phyloP scores from a whole-genome alignment of 2,797 vertebrate species.

The Enteromius thamalakanensis region DNA sequence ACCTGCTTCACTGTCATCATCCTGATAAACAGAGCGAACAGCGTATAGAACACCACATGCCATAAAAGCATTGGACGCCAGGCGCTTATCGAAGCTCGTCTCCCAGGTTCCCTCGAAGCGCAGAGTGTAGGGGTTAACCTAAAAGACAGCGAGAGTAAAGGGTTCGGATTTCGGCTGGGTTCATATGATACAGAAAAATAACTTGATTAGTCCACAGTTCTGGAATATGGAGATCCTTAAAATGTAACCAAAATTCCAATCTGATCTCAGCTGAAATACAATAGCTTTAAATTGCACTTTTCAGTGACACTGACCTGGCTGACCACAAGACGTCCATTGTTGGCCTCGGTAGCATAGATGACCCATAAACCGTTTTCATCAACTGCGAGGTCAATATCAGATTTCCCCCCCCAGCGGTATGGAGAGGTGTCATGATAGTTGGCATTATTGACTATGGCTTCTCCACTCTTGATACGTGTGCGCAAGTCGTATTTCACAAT shows the following conservation, averaged over 20 bases:
- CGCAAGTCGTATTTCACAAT: conserved; percentile 93
- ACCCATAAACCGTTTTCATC: conserved; percentile 96
- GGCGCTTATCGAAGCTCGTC: conserved; percentile 91
- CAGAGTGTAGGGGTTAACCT: conserved; percentile 93
- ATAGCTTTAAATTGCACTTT: conserved; percentile 12
- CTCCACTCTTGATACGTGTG: conserved; percentile 94
- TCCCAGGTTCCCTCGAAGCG: conserved; percentile 96
- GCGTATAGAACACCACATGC: conserved; percentile 93
- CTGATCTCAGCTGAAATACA: conserved; percentile 3
- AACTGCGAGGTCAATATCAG: conserved; percentile 93
- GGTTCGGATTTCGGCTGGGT: not conserved
- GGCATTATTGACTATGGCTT: conserved; percentile 91
- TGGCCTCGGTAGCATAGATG: conserved; percentile 92
- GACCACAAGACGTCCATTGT: conserved; percentile 90
- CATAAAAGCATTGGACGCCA: conserved; percentile 96
- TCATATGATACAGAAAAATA: not conserved
- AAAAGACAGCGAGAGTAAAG: not conserved
- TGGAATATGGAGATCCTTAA: not conserved
- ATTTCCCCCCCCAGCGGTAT: conserved; percentile 95
- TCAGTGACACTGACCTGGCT: conserved; percentile 84
- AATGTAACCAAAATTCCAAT: not conserved
- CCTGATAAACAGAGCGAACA: conserved; percentile 89
- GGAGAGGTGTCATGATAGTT: conserved; percentile 96
- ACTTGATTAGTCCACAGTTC: conserved; percentile 15
- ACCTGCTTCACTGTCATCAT: conserved; percentile 90